Conservation (phyloP, 2,113 vertebrate species). For the Sorex fumeus region DNA sequence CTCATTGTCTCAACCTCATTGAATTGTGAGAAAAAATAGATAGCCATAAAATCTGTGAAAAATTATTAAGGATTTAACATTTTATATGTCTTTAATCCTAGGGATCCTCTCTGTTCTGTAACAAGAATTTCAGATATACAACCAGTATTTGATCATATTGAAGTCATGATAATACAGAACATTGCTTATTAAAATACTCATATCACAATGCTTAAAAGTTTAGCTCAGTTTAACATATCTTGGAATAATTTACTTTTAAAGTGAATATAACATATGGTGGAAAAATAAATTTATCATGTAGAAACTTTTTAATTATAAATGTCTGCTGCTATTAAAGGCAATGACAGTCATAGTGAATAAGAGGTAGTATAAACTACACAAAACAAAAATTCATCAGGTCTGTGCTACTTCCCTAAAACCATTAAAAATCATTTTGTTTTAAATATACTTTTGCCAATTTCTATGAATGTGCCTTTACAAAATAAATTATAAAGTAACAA, state of each 20-base stretch:
- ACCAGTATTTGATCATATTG: not conserved
- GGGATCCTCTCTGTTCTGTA: conserved; percentile 37
- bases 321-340: too few relatives aligned
- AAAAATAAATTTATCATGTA: not conserved
- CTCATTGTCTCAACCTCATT: conserved; percentile 67
- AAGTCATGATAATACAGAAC: conserved; percentile 1
- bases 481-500: conserved; percentile 20
- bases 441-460: conserved; percentile 77
- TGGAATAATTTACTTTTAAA: conserved; percentile 5
- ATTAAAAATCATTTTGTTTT: conserved; percentile 71
- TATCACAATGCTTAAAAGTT: not conserved
- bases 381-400: not conserved
- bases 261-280: not conserved
- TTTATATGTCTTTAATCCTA: conserved; percentile 68
- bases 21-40: conserved; percentile 65
- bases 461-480: conserved; percentile 69
- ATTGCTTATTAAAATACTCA: conserved; percentile 33
- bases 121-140: conserved; percentile 32
- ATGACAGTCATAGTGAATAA: not conserved
- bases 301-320: too few relatives aligned
- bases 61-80: conserved; percentile 62
- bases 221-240: not conserved
- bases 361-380: not conserved
- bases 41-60: conserved; percentile 74
- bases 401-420: conserved; percentile 47